Evolutionary conservation across 2,888 invertebrate species (phyloP).

Genomic region (Hermaeophaga mercurialis): DNA sequence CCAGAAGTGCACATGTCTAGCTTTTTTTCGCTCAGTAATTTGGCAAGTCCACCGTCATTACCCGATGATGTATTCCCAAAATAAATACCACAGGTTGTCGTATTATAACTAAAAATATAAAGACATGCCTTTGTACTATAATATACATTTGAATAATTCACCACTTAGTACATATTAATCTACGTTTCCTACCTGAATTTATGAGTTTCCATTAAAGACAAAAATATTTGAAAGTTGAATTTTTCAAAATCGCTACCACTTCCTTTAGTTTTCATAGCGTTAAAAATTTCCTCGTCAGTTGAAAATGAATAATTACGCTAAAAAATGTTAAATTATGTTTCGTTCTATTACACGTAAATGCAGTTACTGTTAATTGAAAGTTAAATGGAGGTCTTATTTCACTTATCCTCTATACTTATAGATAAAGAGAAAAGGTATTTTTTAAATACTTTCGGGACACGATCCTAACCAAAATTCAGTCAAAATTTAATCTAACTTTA

Average conservation of each 20-base stretch:
- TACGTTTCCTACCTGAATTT: conserved; percentile 41
- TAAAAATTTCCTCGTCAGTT: conserved; percentile 10
- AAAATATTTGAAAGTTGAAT: conserved; percentile 44
- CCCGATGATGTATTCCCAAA: conserved; percentile 46
- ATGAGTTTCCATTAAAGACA: conserved; percentile 42
- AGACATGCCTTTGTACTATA: too few relatives aligned
- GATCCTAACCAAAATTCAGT: too few relatives aligned
- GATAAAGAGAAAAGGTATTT: too few relatives aligned
- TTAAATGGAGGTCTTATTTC: too few relatives aligned
- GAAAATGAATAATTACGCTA: conserved; percentile 33
- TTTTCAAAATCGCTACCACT: conserved; percentile 38
- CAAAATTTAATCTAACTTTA: too few relatives aligned
- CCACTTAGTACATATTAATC: too few relatives aligned
- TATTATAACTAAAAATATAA: conserved; percentile 36
- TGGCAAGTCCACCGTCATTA: conserved; percentile 45
- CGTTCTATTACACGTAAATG: too few relatives aligned
- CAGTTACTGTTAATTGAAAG: too few relatives aligned
- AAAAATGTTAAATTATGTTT: too few relatives aligned
- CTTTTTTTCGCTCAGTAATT: conserved; percentile 41
- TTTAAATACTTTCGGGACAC: too few relatives aligned
- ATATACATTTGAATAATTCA: too few relatives aligned
- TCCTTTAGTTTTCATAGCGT: not conserved
- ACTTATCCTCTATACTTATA: too few relatives aligned
- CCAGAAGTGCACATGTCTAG: conserved; percentile 45
- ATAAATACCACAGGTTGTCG: conserved; percentile 38